These are phyloP conservation scores for Etia nguti DNA, from an alignment of 2,113 vertebrate species.

Conservation along the genomic window DNA sequence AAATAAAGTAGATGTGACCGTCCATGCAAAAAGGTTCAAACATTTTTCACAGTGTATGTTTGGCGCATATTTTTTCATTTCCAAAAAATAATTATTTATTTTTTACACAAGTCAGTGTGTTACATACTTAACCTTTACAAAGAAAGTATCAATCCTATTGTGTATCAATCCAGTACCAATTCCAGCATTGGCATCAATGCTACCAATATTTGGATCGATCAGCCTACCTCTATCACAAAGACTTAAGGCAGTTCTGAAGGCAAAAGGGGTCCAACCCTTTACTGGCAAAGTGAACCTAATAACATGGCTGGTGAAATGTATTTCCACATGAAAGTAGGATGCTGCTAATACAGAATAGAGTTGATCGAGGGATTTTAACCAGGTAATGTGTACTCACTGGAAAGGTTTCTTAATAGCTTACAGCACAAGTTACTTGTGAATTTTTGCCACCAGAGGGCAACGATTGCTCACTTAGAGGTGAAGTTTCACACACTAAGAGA, in stretches of 20 bases:
- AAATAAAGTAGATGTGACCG: background rate
- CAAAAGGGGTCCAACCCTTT: background rate
- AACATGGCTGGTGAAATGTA: background rate
- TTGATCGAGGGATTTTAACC: background rate
- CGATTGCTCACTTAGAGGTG: background rate
- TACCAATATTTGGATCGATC: background rate
- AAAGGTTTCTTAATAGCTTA: background rate
- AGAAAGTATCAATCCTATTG: background rate
- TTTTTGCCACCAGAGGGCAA: constrained; percentile 25
- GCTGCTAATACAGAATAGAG: background rate
- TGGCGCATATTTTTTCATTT: background rate
- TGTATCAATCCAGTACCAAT: background rate
- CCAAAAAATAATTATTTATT: background rate
- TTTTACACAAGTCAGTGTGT: no score
- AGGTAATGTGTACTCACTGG: background rate
- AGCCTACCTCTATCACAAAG: background rate
- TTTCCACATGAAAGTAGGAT: background rate
- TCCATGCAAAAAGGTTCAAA: background rate
- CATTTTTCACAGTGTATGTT: background rate
- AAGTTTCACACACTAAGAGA: background rate
- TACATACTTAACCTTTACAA: background rate
- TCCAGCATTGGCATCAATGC: background rate
- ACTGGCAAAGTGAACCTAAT: background rate
- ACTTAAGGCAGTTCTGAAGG: background rate
- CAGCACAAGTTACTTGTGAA: background rate